phyloP scores from a whole-genome alignment of 2,113 vertebrate species.

The Protobothrops flavoviridis region DNA sequence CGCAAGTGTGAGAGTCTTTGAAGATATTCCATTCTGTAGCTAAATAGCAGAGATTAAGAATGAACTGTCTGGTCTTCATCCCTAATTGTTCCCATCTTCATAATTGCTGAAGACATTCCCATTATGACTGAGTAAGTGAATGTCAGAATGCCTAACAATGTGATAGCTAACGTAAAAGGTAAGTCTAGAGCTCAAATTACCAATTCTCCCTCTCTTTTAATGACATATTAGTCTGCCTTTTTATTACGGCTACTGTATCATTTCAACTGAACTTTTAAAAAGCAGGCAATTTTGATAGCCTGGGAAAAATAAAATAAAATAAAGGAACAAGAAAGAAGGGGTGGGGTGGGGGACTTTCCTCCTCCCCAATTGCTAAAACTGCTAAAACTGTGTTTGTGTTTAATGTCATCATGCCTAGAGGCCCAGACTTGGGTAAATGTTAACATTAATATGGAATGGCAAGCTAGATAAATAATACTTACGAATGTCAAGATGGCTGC shows the following conservation, averaged over 20 bases:
- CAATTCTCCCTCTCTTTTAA: background rate
- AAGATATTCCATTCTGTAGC: background rate
- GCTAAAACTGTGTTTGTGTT: constrained; percentile 14
- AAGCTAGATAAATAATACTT: constrained; percentile 24
- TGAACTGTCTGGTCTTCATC: too few relatives aligned
- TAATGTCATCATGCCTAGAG: constrained; percentile 18
- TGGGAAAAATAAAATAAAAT: background rate
- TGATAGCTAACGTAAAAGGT: constrained; percentile 21
- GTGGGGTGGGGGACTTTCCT: background rate
- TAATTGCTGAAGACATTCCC: constrained; percentile 5
- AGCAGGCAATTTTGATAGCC: background rate
- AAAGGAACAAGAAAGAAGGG: background rate
- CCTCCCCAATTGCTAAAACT: background rate
- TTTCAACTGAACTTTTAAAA: constrained; percentile 21
- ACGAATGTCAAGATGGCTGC: constrained; percentile 12
- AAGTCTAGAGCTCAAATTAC: background rate
- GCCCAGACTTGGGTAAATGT: constrained; percentile 13
- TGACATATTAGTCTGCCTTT: background rate
- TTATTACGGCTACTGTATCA: background rate
- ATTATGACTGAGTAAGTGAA: constrained; percentile 24
- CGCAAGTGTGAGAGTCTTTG: background rate
- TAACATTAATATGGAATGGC: background rate
- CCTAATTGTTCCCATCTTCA: background rate
- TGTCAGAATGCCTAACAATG: constrained; percentile 17
- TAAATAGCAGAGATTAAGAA: background rate